A percentile compares a stretch with the other conserved stretches of the same genome.
Conservation (phyloP, 23 tunicate species). For the Trididemnum nubilum region DNA sequence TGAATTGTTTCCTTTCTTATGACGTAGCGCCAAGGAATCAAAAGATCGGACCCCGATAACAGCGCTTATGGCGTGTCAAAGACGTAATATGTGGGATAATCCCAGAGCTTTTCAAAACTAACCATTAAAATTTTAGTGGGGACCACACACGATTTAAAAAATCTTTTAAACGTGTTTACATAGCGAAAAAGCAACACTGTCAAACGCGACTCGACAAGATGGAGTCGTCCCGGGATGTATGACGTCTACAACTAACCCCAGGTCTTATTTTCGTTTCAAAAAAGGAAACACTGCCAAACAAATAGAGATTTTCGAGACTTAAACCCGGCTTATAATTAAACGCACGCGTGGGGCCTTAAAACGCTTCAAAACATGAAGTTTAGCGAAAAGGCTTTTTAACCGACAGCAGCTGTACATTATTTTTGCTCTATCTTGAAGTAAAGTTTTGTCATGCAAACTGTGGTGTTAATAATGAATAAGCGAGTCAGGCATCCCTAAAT, state of each 20-base stretch:
- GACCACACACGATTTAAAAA: constrained; percentile 5
- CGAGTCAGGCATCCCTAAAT: too few species aligned
- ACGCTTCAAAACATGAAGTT: too few species aligned
- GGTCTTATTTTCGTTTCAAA: neutral
- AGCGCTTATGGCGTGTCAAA: neutral
- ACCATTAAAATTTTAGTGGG: neutral
- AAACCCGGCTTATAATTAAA: neutral
- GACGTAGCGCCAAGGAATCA: neutral
- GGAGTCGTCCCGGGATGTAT: constrained; percentile 3
- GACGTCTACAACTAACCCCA: neutral
- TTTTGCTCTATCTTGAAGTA: too few species aligned
- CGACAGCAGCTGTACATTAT: too few species aligned
- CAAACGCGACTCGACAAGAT: neutral
- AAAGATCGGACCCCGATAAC: neutral
- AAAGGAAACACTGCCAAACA: constrained; percentile 1
- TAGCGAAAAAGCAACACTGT: constrained; percentile 18
- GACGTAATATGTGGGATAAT: neutral
- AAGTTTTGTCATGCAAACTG: too few species aligned
- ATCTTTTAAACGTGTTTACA: constrained; percentile 20
- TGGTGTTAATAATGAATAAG: too few species aligned
- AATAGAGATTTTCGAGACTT: neutral
- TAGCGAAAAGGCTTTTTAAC: too few species aligned
- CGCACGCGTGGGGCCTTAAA: neutral
- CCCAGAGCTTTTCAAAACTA: neutral
- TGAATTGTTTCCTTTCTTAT: neutral